Evolutionary conservation across 2,113 vertebrate species (phyloP).

Genomic region (Melierax canorus): DNA sequence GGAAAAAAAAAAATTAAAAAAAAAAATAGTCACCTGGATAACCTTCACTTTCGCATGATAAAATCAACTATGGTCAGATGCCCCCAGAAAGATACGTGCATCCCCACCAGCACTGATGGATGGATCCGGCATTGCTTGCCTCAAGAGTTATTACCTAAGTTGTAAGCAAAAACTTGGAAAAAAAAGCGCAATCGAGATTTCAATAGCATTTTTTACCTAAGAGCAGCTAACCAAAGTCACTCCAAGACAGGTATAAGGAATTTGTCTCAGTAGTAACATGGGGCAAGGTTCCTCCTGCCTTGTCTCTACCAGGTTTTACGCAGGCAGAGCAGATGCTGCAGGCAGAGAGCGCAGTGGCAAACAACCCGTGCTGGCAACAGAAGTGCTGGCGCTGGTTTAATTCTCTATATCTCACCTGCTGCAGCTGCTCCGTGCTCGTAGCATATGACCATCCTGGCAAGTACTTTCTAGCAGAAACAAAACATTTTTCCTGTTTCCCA

Average conservation of each 20-base stretch:
- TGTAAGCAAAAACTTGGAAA: not conserved
- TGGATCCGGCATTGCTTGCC: not conserved
- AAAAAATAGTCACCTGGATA: not conserved
- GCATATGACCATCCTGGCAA: not conserved
- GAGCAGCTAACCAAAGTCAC: not conserved
- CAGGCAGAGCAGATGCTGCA: not conserved
- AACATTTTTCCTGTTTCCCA: not conserved
- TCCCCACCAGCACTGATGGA: not conserved
- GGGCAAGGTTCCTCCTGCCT: not conserved
- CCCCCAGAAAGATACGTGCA: fast-evolving
- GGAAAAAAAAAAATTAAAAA: fast-evolving
- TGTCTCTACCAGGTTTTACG: not conserved
- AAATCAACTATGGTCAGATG: not conserved
- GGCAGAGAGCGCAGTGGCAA: not conserved
- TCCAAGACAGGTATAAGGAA: not conserved
- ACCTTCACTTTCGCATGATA: not conserved
- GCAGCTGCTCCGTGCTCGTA: fast-evolving
- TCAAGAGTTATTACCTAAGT: not conserved
- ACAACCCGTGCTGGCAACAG: not conserved
- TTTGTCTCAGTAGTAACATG: fast-evolving
- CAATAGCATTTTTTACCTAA: not conserved
- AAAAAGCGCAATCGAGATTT: not conserved
- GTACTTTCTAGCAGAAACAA: not conserved
- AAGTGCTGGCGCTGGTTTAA: not conserved
- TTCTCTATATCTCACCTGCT: fast-evolving